phyloP scores from a whole-genome alignment of 1,140 invertebrate species.

The Chironomus striatipennis region DNA sequence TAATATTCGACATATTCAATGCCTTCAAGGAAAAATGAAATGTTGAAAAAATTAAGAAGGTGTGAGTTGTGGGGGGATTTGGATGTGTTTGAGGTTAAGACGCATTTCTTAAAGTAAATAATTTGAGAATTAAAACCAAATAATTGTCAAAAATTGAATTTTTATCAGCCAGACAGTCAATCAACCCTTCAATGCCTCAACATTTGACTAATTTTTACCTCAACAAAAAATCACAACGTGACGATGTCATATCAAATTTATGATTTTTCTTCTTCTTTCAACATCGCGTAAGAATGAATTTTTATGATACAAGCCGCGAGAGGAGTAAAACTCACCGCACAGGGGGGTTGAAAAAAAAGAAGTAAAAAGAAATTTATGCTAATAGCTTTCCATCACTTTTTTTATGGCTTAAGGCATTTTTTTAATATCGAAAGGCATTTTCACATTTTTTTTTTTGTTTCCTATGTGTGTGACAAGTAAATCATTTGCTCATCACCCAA shows the following conservation, averaged over 20 bases:
- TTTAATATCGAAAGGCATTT: constrained; percentile 17
- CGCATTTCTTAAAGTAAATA: no score
- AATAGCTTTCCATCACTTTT: constrained; percentile 20
- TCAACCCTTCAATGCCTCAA: no score
- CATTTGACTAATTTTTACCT: no score
- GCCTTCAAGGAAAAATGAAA: not conserved
- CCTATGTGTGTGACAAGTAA: constrained; percentile 12
- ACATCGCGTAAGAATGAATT: not conserved
- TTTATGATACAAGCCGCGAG: no score
- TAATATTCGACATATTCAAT: constrained; percentile 14
- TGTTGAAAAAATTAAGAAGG: not conserved
- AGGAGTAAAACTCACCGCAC: not conserved
- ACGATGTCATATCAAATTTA: constrained; percentile 23
- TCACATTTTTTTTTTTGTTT: not conserved
- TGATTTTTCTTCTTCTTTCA: not conserved
- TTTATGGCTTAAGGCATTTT: constrained; percentile 16
- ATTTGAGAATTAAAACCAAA: no score
- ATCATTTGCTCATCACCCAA: not conserved
- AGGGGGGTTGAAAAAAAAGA: not conserved
- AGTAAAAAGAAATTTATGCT: constrained; percentile 19
- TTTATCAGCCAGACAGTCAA: no score
- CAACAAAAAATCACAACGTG: not conserved
- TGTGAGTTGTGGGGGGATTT: no score
- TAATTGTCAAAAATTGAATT: no score
- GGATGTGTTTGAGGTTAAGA: no score